Base-by-base conservation (phyloP, 23 tunicate genomes). In the Halocynthia roretzi region DNA sequence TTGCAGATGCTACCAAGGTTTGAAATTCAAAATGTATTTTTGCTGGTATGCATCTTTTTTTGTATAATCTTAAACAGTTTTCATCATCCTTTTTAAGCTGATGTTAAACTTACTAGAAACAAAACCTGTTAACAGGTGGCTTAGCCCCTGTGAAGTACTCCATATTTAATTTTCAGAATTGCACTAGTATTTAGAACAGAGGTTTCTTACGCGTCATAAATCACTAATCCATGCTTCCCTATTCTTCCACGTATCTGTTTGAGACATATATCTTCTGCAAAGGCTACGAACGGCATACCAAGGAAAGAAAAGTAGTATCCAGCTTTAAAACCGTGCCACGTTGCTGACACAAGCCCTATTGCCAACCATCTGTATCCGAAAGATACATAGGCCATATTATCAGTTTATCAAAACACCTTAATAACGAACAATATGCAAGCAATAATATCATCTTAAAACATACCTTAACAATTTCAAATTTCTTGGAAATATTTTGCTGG, bases 251-350 rank as follows among this genome's bases (percentile, higher is more conserved):
- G 31, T n/a, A 74, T 64, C 8, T 74, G 50, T 2, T 44, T 5
- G 2, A 74, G 22, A 7, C 55, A 54, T 48, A 74, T 8, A 11
- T 53, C 10, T 54, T 74, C 78, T 11, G 78, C 78, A 4, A 74
- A 74, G 12, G 78, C 49, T 8, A 74, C 7, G 56, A 54, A 74
- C 14, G 56, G 31, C 78, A 74, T 52, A 14, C 78, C 78, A 22
- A 74, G 31, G 56, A 74, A 74, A 14, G 78, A 53, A 54, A 74
- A 74, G 21, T 74, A 74, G 31, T 74, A 74, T 56, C 78, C 78
- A 21, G 78, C 78, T 44, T 56, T 74, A 48, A 74, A 74, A 19
- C 78, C 78, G 56, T 74, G 78, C 78, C 78, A 74, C 19, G 56
- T 5, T 21, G 78, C 78, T 12, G 78, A 74, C 14, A 74, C 78